A percentile compares a stretch with the other conserved stretches of the same genome.
phyloP scores from a whole-genome alignment of 2,113 vertebrate species.

The Ibidorhyncha struthersii region DNA sequence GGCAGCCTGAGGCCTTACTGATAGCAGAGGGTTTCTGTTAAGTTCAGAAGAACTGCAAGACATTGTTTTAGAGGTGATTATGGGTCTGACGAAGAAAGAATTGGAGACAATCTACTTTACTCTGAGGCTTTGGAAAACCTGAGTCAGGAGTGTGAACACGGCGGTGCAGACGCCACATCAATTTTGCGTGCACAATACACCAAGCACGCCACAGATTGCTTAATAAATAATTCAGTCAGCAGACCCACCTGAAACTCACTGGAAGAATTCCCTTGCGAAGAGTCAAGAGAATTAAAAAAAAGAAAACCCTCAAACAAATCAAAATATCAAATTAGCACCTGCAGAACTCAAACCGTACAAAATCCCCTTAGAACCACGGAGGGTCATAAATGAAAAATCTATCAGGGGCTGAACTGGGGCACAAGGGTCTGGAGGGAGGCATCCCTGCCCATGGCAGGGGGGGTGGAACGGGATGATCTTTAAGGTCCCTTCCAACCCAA shows the following conservation, averaged over 20 bases:
- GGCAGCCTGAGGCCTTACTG: neutral
- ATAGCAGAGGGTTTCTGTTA: neutral
- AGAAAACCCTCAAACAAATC: neutral
- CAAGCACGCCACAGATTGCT: neutral
- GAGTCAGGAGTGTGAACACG: neutral
- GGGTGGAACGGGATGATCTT: too few species aligned
- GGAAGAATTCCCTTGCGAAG: neutral
- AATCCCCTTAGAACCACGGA: neutral
- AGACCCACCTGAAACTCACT: neutral
- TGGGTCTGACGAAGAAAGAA: neutral
- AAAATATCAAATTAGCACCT: neutral
- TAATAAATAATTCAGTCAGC: neutral
- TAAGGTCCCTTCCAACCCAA: too few species aligned
- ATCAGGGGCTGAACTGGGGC: neutral
- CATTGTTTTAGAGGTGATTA: neutral
- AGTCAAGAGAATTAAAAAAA: neutral
- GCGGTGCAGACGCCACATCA: neutral
- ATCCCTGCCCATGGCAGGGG: too few species aligned
- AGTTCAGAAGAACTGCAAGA: neutral
- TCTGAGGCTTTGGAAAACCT: neutral
- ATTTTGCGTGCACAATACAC: neutral
- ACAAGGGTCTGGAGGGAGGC: neutral
- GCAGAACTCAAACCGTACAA: neutral
- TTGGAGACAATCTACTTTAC: neutral
- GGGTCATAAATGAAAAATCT: neutral